phyloP scores from a whole-genome alignment of 2,113 vertebrate species.

The Poeciliopsis occidentalis region DNA sequence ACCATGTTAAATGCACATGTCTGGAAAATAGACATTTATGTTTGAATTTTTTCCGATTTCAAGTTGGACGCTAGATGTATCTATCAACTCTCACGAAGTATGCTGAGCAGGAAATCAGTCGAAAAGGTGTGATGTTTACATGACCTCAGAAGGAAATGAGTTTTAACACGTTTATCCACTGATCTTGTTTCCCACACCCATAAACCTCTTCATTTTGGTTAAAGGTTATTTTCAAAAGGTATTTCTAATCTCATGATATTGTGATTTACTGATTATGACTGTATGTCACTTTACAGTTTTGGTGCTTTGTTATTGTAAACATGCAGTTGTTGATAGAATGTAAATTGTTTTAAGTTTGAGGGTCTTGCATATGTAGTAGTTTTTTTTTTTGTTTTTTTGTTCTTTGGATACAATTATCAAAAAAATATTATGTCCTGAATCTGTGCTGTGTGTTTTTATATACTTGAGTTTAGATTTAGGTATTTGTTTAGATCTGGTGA shows the following conservation, averaged over 20 bases:
- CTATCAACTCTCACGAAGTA: not conserved
- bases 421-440: not conserved
- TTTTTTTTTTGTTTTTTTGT: too few species aligned
- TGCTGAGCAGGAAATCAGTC: slow-evolving; percentile 10
- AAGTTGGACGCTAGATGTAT: not conserved
- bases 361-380: not conserved
- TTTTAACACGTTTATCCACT: not conserved
- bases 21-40: not conserved
- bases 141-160: not conserved
- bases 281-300: not conserved
- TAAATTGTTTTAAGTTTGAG: too few species aligned
- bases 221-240: not conserved
- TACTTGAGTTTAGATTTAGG: not conserved
- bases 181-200: not conserved
- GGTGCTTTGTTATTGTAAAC: not conserved
- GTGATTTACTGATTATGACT: not conserved
- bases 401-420: too few species aligned
- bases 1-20: too few species aligned
- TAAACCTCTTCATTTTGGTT: too few species aligned
- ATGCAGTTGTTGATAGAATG: not conserved
- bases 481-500: too few species aligned
- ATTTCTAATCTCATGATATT: not conserved
- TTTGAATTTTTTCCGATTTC: too few species aligned
- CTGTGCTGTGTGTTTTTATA: not conserved
- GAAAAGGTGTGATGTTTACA: slow-evolving; percentile 27